A percentile compares a stretch with the other conserved stretches of the same genome.
These are phyloP conservation scores for Pteronura brasiliensis DNA, from an alignment of 2,113 vertebrate genomes.

Conservation along the genomic window DNA sequence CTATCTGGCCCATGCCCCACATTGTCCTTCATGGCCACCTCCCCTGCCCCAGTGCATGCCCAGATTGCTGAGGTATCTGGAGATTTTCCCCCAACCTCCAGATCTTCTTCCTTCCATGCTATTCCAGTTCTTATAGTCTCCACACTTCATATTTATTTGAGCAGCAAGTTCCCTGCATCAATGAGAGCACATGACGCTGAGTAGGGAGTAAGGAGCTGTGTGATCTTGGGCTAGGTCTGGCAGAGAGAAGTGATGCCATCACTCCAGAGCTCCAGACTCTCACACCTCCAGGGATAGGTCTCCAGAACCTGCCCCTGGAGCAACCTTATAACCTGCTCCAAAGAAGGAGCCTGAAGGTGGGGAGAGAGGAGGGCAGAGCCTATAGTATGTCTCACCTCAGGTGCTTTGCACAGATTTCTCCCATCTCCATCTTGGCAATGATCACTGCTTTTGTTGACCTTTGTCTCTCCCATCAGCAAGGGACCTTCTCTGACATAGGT, in stretches of 20 bases:
- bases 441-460: not conserved
- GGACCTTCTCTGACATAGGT: not conserved
- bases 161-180: not conserved
- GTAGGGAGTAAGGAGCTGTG: not conserved
- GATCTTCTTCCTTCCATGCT: not conserved
- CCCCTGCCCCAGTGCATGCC: not conserved
- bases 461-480: not conserved
- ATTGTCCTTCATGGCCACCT: not conserved
- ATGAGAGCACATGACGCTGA: rapidly evolving
- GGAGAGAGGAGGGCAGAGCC: not conserved
- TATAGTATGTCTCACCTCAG: no score
- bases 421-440: not conserved
- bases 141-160: not conserved
- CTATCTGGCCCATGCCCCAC: not conserved
- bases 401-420: not conserved
- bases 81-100: not conserved
- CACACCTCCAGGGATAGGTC: not conserved
- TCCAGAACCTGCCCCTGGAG: not conserved
- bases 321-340: not conserved
- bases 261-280: not conserved
- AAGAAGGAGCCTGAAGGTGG: not conserved
- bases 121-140: not conserved
- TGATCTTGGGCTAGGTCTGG: not conserved
- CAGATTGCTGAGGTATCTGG: not conserved
- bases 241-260: not conserved